Base-by-base conservation (phyloP, 2,797 vertebrate species). In the Aselliscus stoliczkanus region DNA sequence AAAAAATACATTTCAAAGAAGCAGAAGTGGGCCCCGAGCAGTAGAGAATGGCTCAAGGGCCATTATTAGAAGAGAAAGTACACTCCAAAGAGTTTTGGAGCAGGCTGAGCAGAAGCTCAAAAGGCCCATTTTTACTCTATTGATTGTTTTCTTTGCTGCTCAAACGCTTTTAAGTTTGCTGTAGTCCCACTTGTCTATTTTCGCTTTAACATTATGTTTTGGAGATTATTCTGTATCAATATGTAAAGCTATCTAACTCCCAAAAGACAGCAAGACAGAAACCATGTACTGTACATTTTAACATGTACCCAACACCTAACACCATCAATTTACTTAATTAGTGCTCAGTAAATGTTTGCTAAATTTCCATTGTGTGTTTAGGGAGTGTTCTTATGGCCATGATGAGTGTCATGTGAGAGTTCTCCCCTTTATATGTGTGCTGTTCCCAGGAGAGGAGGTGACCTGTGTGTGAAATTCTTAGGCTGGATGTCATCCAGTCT, bases 41-140 rank as follows among this genome's bases (percentile, higher is more conserved):
- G n/a, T n/a, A n/a, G n/a, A n/a, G n/a, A n/a, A n/a, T n/a, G n/a
- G n/a, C n/a, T n/a, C n/a, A n/a, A n/a, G n/a, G n/a, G n/a, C n/a
- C n/a, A n/a, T n/a, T n/a, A n/a, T n/a, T n/a, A n/a, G n/a, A n/a
- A n/a, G n/a, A n/a, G n/a, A n/a, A n/a, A n/a, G n/a, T n/a, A n/a
- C n/a, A n/a, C n/a, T n/a, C n/a, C n/a, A n/a, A n/a, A n/a, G n/a
- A n/a, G n/a, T n/a, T n/a, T n/a, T n/a, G n/a, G n/a, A n/a, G n/a
- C n/a, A n/a, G n/a, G n/a, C n/a, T n/a, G n/a, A n/a, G n/a, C n/a
- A n/a, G n/a, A n/a, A n/a, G n/a, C n/a, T n/a, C n/a, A n/a, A n/a
- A n/a, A n/a, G n/a, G n/a, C n/a, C n/a, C n/a, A n/a, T n/a, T 93
- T 92, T 81, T 70, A 73, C 29, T 65, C 20, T 95, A n/a, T 60